Evolutionary conservation across 2,113 vertebrate species (phyloP), one percentile per base, ranked within the genome.

Genomic region (Crypturellus undulatus): DNA sequence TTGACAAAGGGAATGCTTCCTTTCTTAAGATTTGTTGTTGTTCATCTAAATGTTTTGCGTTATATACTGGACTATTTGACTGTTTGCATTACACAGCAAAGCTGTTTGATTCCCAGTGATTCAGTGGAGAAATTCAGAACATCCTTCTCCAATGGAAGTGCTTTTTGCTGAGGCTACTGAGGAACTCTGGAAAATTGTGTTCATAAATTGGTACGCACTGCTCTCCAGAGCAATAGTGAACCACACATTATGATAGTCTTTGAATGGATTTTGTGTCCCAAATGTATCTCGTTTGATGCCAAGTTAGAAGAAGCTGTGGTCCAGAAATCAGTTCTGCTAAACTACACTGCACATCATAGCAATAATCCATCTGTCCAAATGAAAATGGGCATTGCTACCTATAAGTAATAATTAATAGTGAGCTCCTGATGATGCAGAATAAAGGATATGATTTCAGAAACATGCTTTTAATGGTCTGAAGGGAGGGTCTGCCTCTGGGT

Each of bases 11-110:
- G 1, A 36, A 6, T 59, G 22, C 89, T 78, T 95, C 58, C 90
- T 91, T 47, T 90, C 58, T 76, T 86, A 72, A 93, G 15, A 28
- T 38, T 80, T 38, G 19, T 51, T 91, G 56, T 75, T 95, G 85
- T 51, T 71, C 6, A 40, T 43, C 18, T 82, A 92, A 93, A 92
- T 87, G 89, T 79, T 95, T 92, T 76, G 36, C 36, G 72, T 52
- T 78, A 84, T 79, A 38, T 34, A 16, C 12, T 52, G 78, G 42
- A 22, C 60, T 32, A 22, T 30, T 56, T 86, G 47, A 34, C 12
- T 64, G 38, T 34, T 63, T 45, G 21, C 25, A 30, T 18, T 76
- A 18, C 10, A 30, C 10, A 64, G 21, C 54, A 92, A 73, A 88
- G 15, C n/a, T 78, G 10, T 36, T 78, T 14, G 30, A 40, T 88